Conservation (phyloP, 2,113 vertebrate genomes). For the Hyaena hyaena region DNA sequence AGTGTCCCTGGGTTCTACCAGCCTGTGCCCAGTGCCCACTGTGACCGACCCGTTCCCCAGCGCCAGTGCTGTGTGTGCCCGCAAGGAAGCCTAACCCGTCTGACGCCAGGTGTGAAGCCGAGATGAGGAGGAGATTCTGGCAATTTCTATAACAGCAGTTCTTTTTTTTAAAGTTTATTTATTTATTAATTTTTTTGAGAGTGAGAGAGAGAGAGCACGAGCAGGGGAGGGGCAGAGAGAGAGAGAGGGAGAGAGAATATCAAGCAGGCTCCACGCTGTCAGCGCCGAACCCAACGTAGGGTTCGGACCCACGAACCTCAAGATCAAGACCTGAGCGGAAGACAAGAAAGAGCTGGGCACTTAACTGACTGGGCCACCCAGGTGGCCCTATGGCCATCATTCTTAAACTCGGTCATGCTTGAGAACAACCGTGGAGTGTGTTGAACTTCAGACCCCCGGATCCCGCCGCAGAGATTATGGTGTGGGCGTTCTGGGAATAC, state of each 20-base stretch:
- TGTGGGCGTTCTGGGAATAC: not conserved
- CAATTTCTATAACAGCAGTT: not conserved
- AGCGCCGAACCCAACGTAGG: too few species aligned
- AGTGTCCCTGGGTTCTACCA: rapidly evolving
- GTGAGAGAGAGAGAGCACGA: too few species aligned
- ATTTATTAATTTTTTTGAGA: too few species aligned
- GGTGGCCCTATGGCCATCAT: not conserved
- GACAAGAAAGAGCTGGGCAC: too few species aligned
- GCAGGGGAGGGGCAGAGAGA: too few species aligned
- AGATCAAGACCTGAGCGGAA: too few species aligned
- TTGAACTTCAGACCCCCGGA: not conserved
- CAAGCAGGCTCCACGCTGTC: too few species aligned
- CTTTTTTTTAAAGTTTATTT: too few species aligned
- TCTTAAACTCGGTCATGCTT: too few species aligned
- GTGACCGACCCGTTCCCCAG: rapidly evolving
- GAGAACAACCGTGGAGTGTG: not conserved
- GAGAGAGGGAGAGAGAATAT: too few species aligned
- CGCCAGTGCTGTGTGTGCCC: rapidly evolving
- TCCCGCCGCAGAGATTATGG: not conserved
- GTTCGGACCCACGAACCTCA: too few species aligned
- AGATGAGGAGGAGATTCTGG: not conserved
- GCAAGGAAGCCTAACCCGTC: rapidly evolving
- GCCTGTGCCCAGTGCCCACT: rapidly evolving
- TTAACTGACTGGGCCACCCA: too few species aligned
- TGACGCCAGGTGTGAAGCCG: not conserved